These are phyloP conservation scores for Trochalopteron elliotii DNA, from an alignment of 2,113 vertebrate species.

Conservation along the genomic window DNA sequence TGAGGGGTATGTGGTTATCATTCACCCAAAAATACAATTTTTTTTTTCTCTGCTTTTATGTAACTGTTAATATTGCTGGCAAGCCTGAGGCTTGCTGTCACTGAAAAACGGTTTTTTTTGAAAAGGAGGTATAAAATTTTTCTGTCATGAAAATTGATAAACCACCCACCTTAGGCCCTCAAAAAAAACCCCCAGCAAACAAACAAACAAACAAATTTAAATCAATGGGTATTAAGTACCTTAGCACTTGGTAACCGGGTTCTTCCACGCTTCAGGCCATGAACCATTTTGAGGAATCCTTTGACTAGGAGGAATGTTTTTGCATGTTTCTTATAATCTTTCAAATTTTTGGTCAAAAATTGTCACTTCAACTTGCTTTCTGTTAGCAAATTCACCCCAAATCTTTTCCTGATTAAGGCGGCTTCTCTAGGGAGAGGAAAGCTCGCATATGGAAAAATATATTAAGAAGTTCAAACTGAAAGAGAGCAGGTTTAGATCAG, in stretches of 20 bases:
- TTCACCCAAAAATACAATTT: not conserved
- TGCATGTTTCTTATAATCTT: not conserved
- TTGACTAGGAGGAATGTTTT: not conserved
- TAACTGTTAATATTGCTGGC: not conserved
- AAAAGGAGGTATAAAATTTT: not conserved
- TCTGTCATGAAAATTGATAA: not conserved
- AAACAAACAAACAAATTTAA: not conserved
- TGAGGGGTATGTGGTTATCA: not conserved
- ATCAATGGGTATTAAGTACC: not conserved
- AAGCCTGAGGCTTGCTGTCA: not conserved
- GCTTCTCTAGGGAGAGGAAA: not conserved
- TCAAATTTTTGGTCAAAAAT: not conserved
- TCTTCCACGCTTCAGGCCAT: not conserved
- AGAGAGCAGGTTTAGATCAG: not conserved
- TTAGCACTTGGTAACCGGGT: not conserved
- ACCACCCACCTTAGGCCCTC: not conserved
- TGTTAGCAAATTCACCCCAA: not conserved
- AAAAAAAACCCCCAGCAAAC: not conserved
- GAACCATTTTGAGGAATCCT: not conserved
- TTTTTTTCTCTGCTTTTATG: not conserved
- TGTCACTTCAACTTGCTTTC: not conserved
- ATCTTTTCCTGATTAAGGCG: not conserved
- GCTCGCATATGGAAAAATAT: fast-evolving
- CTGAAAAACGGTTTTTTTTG: not conserved
- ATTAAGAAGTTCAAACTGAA: not conserved